phyloP scores from a whole-genome alignment of 1,140 invertebrate species.

The Drosophila aff. region DNA sequence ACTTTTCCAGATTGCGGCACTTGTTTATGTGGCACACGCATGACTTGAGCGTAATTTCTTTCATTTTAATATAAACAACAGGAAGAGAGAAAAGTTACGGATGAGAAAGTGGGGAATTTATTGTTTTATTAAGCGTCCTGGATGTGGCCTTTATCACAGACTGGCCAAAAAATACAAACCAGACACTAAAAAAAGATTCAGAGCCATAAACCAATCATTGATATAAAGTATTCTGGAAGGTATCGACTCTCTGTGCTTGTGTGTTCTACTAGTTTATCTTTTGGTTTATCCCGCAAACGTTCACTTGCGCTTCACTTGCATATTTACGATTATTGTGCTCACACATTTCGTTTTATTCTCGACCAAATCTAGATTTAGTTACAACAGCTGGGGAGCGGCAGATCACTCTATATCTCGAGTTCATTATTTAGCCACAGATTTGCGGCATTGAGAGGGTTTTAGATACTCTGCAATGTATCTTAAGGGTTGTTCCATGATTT shows the following conservation, averaged over 20 bases:
- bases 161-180: background rate
- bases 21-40: conserved; percentile 78
- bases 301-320: conserved; percentile 46
- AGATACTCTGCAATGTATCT: conserved; percentile 10
- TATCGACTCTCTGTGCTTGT: conserved; percentile 2
- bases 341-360: conserved; percentile 39
- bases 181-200: conserved; percentile 23
- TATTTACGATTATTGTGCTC: conserved; percentile 60
- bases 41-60: conserved; percentile 73
- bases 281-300: conserved; percentile 28
- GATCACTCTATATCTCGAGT: conserved; percentile 34
- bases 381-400: conserved; percentile 6
- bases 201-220: conserved; percentile 42
- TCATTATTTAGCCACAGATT: conserved; percentile 54
- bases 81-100: background rate
- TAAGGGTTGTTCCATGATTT: background rate
- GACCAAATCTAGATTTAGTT: conserved; percentile 42
- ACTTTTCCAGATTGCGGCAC: conserved; percentile 50
- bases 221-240: conserved; percentile 38
- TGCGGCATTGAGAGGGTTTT: conserved; percentile 22
- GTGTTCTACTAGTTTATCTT: conserved; percentile 13
- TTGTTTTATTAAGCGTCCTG: conserved; percentile 63
- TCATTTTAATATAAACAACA: conserved; percentile 59
- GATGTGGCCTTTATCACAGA: conserved; percentile 16
- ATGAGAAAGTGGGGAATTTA: conserved; percentile 54